phyloP scores from a whole-genome alignment of 2,797 vertebrate species.

The Rhabdophis nuchalis region DNA sequence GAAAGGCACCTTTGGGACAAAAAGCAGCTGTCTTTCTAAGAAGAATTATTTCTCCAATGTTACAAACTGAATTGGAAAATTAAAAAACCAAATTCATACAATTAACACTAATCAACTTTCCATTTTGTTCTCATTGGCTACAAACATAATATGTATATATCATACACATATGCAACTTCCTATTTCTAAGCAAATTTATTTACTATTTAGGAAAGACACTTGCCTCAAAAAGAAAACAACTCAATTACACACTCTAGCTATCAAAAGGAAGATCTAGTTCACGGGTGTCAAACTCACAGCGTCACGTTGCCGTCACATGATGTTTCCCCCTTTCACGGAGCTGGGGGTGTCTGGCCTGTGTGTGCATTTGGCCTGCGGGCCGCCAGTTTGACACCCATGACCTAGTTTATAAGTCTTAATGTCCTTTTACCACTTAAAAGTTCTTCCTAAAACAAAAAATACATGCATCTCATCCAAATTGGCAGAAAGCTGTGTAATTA shows the following conservation, averaged over 20 bases:
- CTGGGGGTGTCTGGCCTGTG: too few relatives aligned
- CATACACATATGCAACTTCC: background rate
- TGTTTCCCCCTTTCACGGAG: too few relatives aligned
- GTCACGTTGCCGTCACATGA: too few relatives aligned
- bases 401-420: background rate
- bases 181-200: background rate
- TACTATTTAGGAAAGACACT: background rate
- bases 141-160: background rate
- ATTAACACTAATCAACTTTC: background rate
- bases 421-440: background rate
- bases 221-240: background rate
- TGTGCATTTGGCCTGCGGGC: too few relatives aligned
- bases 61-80: background rate
- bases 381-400: background rate
- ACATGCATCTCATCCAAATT: background rate
- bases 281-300: too few relatives aligned
- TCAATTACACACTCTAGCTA: background rate
- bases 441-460: background rate
- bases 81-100: background rate
- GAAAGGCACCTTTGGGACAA: background rate
- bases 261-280: background rate
- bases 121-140: background rate
- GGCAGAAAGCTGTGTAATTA: background rate
- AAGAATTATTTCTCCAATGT: background rate
- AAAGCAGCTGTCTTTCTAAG: background rate